These are phyloP conservation scores for Procambarus virginalis DNA, from an alignment of 1,140 invertebrate species.

Conservation along the genomic window DNA sequence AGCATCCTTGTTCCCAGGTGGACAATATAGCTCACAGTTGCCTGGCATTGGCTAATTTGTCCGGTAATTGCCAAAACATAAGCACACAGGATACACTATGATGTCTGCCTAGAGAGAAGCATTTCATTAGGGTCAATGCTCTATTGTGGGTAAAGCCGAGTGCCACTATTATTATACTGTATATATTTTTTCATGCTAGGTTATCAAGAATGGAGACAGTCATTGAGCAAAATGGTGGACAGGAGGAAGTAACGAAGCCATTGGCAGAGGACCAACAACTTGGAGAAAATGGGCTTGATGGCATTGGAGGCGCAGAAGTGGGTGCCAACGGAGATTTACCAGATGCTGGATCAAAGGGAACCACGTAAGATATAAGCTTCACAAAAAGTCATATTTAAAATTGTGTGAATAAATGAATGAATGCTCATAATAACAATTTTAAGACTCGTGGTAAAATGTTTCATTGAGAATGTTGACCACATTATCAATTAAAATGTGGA, in stretches of 20 bases:
- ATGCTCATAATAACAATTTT: not conserved
- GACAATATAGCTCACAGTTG: no score
- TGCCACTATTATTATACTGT: not conserved
- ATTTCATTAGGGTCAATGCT: no score
- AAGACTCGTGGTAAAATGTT: not conserved
- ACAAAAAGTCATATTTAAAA: not conserved
- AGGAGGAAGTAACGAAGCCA: not conserved
- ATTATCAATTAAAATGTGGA: not conserved
- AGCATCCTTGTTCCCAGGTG: no score
- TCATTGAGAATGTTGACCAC: not conserved
- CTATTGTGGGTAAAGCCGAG: no score
- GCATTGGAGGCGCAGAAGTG: not conserved
- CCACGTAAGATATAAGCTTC: not conserved
- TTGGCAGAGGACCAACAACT: not conserved
- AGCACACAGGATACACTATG: no score
- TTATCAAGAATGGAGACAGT: not conserved
- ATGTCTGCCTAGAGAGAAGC: no score
- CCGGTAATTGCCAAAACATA: no score
- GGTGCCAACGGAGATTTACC: not conserved
- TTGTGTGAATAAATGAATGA: not conserved
- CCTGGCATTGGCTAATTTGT: no score
- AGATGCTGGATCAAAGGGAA: constrained; percentile 1
- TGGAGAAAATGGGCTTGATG: not conserved
- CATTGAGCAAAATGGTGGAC: not conserved
- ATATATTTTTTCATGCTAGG: not conserved